Conservation (phyloP, 1,140 invertebrate species). For the Drosophila teissieri region DNA sequence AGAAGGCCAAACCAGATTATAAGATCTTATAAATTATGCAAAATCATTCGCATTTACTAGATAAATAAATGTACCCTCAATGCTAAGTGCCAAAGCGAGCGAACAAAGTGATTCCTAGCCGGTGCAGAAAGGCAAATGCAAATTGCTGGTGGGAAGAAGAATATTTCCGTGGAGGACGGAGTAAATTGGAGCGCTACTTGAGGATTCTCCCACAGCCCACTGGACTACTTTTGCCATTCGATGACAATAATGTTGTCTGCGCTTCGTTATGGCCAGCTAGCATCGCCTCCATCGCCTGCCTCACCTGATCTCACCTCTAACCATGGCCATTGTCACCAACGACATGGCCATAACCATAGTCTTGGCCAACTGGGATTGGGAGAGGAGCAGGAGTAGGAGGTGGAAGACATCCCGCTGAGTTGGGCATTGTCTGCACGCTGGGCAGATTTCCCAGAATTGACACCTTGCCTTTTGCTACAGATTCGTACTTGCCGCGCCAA, state of each 20-base stretch:
- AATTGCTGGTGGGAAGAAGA: constrained; percentile 59
- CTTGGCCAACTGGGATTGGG: constrained; percentile 44
- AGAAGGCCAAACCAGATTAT: background rate
- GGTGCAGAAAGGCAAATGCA: constrained; percentile 34
- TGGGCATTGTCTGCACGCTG: constrained; percentile 56
- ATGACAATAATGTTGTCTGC: constrained; percentile 78
- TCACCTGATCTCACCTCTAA: constrained; percentile 15
- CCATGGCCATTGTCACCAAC: constrained; percentile 67
- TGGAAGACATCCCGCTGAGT: constrained; percentile 53
- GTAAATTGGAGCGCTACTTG: constrained; percentile 59
- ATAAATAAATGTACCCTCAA: constrained; percentile 31
- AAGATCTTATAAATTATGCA: constrained; percentile 29
- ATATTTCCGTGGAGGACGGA: constrained; percentile 17
- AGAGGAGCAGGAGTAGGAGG: background rate
- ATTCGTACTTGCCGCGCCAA: constrained; percentile 66
- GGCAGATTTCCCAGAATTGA: constrained; percentile 77
- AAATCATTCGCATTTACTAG: constrained; percentile 45
- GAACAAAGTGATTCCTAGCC: constrained; percentile 20
- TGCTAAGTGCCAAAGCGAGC: constrained; percentile 24
- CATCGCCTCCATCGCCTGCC: background rate
- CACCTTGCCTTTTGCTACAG: constrained; percentile 77
- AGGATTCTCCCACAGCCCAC: constrained; percentile 77
- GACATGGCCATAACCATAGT: constrained; percentile 61
- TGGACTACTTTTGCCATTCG: constrained; percentile 64
- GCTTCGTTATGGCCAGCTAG: constrained; percentile 63